Evolutionary conservation across 2,797 vertebrate genomes (phyloP).

Genomic region (Pantherophis alleghaniensis): DNA sequence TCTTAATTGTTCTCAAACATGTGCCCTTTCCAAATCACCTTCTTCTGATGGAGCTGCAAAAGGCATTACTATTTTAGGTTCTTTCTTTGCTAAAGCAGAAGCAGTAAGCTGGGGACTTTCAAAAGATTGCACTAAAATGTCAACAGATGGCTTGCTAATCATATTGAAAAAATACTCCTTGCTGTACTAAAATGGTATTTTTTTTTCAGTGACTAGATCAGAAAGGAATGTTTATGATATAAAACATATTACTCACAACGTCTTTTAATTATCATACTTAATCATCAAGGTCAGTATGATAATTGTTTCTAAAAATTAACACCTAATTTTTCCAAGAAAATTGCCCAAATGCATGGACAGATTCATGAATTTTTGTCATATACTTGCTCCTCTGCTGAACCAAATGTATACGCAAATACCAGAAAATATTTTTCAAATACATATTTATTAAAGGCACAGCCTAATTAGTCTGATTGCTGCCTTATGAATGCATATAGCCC

Average conservation of each 20-base stretch:
- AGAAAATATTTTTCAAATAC: conserved; percentile 62
- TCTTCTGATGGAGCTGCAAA: conserved; percentile 78
- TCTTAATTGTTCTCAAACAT: conserved; percentile 67
- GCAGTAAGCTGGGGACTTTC: conserved; percentile 77
- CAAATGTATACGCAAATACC: conserved; percentile 65
- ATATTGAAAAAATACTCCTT: conserved; percentile 77
- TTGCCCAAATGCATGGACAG: conserved; percentile 64
- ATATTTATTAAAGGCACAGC: conserved; percentile 67
- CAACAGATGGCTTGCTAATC: conserved; percentile 84
- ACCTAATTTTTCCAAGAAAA: conserved; percentile 65
- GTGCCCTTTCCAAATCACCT: conserved; percentile 76
- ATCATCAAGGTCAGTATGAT: conserved; percentile 78
- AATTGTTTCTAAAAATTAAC: conserved; percentile 79
- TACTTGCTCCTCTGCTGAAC: conserved; percentile 61
- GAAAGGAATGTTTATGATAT: conserved; percentile 77
- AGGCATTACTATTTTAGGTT: conserved; percentile 80
- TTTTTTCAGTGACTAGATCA: conserved; percentile 71
- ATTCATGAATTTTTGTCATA: conserved; percentile 48
- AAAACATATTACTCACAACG: conserved; percentile 78
- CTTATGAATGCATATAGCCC: conserved; percentile 61
- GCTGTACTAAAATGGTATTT: conserved; percentile 76
- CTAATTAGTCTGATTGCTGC: conserved; percentile 66
- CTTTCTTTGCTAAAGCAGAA: conserved; percentile 75
- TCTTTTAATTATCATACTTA: conserved; percentile 78
- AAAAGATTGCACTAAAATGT: conserved; percentile 79